Base-by-base conservation (phyloP, 2,888 invertebrate species). In the Dolichomitus sp. region DNA sequence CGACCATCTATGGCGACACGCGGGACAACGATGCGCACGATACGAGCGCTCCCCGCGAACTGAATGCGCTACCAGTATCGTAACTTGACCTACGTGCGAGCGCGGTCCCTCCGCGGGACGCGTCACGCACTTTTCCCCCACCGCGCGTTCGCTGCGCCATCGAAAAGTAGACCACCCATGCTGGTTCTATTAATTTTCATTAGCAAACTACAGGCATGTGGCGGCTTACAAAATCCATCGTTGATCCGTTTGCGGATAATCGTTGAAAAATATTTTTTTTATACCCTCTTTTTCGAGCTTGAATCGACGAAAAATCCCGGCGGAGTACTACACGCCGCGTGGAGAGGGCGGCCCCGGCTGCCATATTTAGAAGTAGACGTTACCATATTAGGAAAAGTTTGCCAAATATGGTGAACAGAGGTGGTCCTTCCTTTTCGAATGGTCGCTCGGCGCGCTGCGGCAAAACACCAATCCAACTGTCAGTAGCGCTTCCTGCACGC, bases 341-440 rank as follows among this genome's bases (percentile, higher is more conserved):
- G 95, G 95, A 95, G 96, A 95, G 96, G 95, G 95, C 95, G 94
- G 95, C 95, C 96, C 96, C 95, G 95, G 95, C 93, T 95, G 95
- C 97, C 97, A 96, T 97, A 97, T 97, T 97, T 97, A 97, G 97
- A 96, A 95, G 95, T 95, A 95, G 95, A 95, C 95, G 96, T 95
- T 96, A 95, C 97, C 97, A 96, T 97, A 97, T 97, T 97, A 95
- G 97, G 97, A 95, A 95, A 95, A 96, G 95, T 95, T 95, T 95
- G 95, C 96, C 97, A 96, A 96, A 96, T 96, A 96, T 96, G 96
- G 97, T 95, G 95, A 96, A 95, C 95, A 95, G 95, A 96, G 96
- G 96, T 96, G 96, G 96, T 96, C 96, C 96, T 93, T 93, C 91
- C 93, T 92, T 93, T 93, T 92, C 93, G 91, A 93, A 93, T 92